These are phyloP conservation scores for Misgurnus anguillicaudatus DNA, from an alignment of 2,113 vertebrate species.

Conservation along the genomic window DNA sequence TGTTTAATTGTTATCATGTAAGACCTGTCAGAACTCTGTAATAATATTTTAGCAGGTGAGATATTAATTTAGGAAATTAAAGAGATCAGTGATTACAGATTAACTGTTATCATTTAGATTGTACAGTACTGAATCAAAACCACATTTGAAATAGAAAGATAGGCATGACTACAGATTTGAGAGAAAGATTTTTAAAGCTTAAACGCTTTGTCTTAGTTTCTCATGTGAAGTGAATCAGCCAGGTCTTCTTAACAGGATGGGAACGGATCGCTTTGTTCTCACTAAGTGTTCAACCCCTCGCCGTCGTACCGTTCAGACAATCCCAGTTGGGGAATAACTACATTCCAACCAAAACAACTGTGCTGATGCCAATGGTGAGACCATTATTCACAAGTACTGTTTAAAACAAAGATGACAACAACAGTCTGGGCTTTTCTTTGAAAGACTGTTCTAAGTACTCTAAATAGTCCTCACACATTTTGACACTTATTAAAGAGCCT, in stretches of 20 bases:
- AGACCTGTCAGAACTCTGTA: background rate
- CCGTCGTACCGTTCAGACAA: background rate
- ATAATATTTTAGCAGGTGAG: background rate
- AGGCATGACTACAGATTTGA: background rate
- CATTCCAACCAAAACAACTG: conserved; percentile 8
- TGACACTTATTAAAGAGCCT: conserved; percentile 45
- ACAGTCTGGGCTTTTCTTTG: background rate
- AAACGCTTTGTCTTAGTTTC: background rate
- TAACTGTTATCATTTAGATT: too few species aligned
- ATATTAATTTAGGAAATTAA: background rate
- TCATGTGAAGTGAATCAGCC: background rate
- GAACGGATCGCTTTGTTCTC: conserved; percentile 11
- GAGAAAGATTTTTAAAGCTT: background rate
- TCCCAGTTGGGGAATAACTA: conserved; percentile 9
- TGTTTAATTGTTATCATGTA: too few species aligned
- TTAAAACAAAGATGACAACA: background rate
- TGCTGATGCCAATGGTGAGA: background rate
- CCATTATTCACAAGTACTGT: background rate
- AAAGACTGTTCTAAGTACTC: background rate
- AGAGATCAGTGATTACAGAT: background rate
- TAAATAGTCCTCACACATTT: conserved; percentile 30
- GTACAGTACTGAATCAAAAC: background rate
- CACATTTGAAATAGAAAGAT: background rate
- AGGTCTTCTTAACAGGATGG: too few species aligned
- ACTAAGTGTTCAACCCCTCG: conserved; percentile 3